Base-by-base conservation (phyloP, 2,797 vertebrate species). In the Parotocinclus haroldoi region DNA sequence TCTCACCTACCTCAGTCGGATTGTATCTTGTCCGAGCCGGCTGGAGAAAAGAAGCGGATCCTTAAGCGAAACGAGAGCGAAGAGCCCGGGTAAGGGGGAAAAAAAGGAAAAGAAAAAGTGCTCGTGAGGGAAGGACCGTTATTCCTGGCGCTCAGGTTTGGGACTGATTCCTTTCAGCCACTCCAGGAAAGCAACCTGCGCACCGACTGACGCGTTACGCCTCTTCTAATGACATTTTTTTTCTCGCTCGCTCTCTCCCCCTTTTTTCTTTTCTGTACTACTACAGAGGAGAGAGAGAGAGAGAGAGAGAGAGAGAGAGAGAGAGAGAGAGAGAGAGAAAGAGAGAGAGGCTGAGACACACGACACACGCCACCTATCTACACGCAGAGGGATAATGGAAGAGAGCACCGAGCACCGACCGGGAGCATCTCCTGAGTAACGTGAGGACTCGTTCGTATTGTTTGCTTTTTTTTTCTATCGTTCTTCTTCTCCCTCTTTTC, bases 311-410 rank as follows among this genome's bases (percentile, higher is more conserved):
- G 42, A 65, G 18, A 54, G 51, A 37, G 18, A 49, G 63, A 49
- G 44, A 39, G 37, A 58, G 56, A 10, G 48, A 46, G 19, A 54
- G 49, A 13, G 66, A 55, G 89, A 92, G 92, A 92, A 71, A 58
- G 40, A 56, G 69, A 71, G 49, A 70, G 93, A 93, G 92, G 92
- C 94, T 94, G 94, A 90, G 92, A 95, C 95, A 94, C 94, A 93
- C 95, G 92, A 95, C 95, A 94, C 94, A 93, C 96, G 96, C 96
- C 96, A 98, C 96, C 96, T 98, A 97, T 98, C 96, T 97, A 96
- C 96, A 93, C 95, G 93, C 93, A 92, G 92, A 95, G 96, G 96
- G 94, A 98, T 98, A 97, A 98, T 96, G 95, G 94, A 93, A 92
- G 91, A 92, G 92, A 92, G 92, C 89, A 90, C 91, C 92, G 92